phyloP scores from a whole-genome alignment of 2,888 invertebrate species.

The Drosophila borealis region DNA sequence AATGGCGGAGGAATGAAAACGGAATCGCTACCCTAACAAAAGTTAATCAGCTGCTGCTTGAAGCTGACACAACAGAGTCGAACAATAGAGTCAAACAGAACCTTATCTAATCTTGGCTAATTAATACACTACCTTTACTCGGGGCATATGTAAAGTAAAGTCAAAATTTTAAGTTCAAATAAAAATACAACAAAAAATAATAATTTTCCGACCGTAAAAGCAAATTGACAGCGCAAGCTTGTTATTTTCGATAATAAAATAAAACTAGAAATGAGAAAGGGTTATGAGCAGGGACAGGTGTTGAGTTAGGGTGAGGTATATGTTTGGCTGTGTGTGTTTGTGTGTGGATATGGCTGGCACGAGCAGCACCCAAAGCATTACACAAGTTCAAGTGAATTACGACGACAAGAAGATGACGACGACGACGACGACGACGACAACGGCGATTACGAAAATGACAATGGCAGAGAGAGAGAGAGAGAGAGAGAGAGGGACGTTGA shows the following conservation, averaged over 20 bases:
- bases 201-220: conserved; percentile 56
- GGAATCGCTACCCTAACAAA: conserved; percentile 48
- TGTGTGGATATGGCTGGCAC: conserved; percentile 27
- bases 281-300: not conserved
- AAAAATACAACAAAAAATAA: conserved; percentile 30
- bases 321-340: conserved; percentile 16
- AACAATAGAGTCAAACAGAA: not conserved
- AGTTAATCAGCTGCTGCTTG: conserved; percentile 30
- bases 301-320: not conserved
- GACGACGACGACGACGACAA: conserved; percentile 38
- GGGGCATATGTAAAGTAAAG: conserved; percentile 5
- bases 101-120: conserved; percentile 46
- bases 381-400: conserved; percentile 75
- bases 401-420: conserved; percentile 60
- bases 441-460: conserved; percentile 61
- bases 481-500: not conserved
- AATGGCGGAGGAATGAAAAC: conserved; percentile 6
- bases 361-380: conserved; percentile 59
- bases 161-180: conserved; percentile 50
- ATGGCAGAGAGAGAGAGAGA: conserved; percentile 34
- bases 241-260: conserved; percentile 70
- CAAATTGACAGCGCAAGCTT: conserved; percentile 68
- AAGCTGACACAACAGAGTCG: not conserved
- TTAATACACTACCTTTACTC: conserved; percentile 31
- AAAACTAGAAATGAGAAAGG: conserved; percentile 39